A percentile compares a stretch with the other conserved stretches of the same genome.
phyloP scores from a whole-genome alignment of 2,113 vertebrate species.

The Charina bottae region DNA sequence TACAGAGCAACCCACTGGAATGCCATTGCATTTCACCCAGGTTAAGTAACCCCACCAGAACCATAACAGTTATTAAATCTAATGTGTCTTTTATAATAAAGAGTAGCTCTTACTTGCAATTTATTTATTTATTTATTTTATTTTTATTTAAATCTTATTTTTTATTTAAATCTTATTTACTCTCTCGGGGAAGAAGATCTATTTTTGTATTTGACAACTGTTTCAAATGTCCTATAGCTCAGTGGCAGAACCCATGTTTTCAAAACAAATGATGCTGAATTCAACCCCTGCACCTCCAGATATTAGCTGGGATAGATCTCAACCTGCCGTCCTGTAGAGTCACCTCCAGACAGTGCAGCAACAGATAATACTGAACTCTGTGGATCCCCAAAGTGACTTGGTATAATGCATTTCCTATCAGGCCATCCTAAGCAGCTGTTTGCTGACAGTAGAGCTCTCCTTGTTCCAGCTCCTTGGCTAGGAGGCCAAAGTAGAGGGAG shows the following conservation, averaged over 20 bases:
- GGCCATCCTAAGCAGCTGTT: not conserved
- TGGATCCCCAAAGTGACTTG: not conserved
- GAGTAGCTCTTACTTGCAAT: not conserved
- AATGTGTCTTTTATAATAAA: not conserved
- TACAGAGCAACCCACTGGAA: not conserved
- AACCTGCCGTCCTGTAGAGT: not conserved
- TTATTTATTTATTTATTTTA: too few relatives aligned
- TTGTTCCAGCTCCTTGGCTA: slow-evolving; percentile 48
- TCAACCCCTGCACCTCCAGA: not conserved
- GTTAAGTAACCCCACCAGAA: not conserved
- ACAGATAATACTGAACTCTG: not conserved
- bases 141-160: too few relatives aligned
- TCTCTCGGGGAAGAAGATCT: not conserved
- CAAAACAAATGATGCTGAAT: not conserved
- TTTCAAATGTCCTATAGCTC: not conserved
- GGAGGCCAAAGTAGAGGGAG: slow-evolving; percentile 10
- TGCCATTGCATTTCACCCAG: not conserved
- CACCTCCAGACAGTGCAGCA: not conserved
- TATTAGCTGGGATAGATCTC: not conserved
- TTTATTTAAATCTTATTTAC: too few relatives aligned
- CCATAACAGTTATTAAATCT: not conserved
- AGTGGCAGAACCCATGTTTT: not conserved
- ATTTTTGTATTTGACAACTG: not conserved
- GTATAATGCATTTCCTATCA: not conserved
- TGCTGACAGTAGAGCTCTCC: slow-evolving; percentile 19